Percentiles rank a stretch among this genome's conserved stretches.
Conservation (phyloP, 2,888 invertebrate species). For the Neuroscelio doddi region DNA sequence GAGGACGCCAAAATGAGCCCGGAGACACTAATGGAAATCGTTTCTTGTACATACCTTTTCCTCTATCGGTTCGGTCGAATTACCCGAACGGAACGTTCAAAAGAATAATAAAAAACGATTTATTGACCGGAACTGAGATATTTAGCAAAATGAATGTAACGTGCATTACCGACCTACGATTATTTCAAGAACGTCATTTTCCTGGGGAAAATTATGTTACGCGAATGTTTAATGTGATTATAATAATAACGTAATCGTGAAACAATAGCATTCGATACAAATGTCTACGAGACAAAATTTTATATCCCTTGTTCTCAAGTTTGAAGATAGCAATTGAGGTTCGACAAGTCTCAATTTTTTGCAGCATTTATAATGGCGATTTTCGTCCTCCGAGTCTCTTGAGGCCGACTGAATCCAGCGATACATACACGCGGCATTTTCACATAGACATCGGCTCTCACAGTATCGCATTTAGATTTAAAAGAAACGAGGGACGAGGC, state of each 20-base stretch:
- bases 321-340: neutral
- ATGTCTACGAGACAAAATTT: too few species aligned
- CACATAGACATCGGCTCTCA: conserved; percentile 27
- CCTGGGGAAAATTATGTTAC: too few species aligned
- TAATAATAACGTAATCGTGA: too few species aligned
- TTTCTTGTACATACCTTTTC: conserved; percentile 37
- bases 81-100: conserved; percentile 36
- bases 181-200: too few species aligned
- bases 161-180: too few species aligned
- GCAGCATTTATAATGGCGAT: conserved; percentile 32
- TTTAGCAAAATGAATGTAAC: conserved; percentile 28
- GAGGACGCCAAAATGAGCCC: conserved; percentile 49
- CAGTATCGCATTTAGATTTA: conserved; percentile 36
- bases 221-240: too few species aligned
- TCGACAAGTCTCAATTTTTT: conserved; percentile 8
- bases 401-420: conserved; percentile 23
- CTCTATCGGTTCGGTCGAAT: conserved; percentile 42
- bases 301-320: too few species aligned
- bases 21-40: conserved; percentile 58
- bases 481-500: conserved; percentile 59
- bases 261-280: too few species aligned
- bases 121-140: conserved; percentile 39
- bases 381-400: neutral
- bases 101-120: conserved; percentile 45
- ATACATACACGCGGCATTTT: conserved; percentile 41